A percentile compares a stretch with the other conserved stretches of the same genome.
phyloP scores from a whole-genome alignment of 2,113 vertebrate genomes.

The Elachura formosa region DNA sequence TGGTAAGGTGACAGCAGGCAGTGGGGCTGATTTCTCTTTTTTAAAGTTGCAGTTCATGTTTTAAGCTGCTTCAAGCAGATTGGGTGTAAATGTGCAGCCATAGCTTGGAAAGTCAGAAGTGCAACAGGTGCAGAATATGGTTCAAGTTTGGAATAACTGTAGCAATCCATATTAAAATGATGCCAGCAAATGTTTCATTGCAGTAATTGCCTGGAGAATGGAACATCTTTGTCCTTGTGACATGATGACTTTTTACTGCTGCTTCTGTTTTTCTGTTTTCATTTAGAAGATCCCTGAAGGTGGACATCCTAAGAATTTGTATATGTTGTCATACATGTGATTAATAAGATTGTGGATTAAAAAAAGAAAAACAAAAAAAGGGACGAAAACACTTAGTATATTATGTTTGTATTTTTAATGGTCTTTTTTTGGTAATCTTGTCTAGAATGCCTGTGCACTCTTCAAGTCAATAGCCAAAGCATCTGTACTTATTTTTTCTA shows the following conservation, averaged over 20 bases:
- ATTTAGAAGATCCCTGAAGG: not conserved
- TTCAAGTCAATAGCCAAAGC: not conserved
- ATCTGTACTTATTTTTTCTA: not conserved
- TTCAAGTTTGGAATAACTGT: not conserved
- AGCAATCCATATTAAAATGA: not conserved
- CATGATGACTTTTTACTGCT: not conserved
- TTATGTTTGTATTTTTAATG: not conserved
- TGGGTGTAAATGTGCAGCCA: not conserved
- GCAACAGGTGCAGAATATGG: not conserved
- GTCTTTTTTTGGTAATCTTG: not conserved
- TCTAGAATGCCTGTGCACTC: not conserved
- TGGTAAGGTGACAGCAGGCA: not conserved
- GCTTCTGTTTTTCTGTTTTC: not conserved
- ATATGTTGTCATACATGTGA: not conserved
- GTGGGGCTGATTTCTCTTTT: not conserved
- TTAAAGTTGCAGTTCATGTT: not conserved
- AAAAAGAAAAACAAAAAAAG: not conserved
- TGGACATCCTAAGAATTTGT: not conserved
- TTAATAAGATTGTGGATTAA: not conserved
- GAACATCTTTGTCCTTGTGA: not conserved
- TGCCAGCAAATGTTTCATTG: not conserved
- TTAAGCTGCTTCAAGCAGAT: not conserved
- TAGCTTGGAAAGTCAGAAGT: not conserved
- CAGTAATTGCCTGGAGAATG: not conserved
- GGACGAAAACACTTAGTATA: fast-evolving